Evolutionary conservation across 1,140 invertebrate genomes (phyloP), one percentile per base, ranked within the genome.

Genomic region (Acromyrmex echinatior): DNA sequence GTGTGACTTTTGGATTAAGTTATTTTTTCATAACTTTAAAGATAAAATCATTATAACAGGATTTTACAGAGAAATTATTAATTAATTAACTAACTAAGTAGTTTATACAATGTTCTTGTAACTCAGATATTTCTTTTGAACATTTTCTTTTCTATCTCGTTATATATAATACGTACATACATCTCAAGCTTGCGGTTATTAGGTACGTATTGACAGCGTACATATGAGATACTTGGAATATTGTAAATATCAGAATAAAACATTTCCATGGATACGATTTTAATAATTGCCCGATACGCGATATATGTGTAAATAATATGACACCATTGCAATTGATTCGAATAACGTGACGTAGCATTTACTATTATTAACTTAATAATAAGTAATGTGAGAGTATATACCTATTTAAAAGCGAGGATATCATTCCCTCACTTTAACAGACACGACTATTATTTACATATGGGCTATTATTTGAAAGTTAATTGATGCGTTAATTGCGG

Each of bases 231-330:
- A 7, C 35, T 39, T 39, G 7, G 7, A 21, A 53, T 12, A 56
- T 14, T 35, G 1, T 3, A 16, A 14, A 49, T 31, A 71, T n/a
- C 63, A 16, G 2, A 58, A 45, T 18, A 18, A 80, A 68, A 35
- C 49, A 25, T 51, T 25, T 80, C 68, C 28, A 5, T 39, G 49
- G 12, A 31, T 66, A 68, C 12, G 14, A 3, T 28, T 68, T 71
- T 60, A 28, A 56, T 81, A 81, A 81, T 58, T 58, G 18, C 51
- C 1, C 16, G 35, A 58, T n/a, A 58, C 45, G 0, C 9, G 16
- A 68, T 45, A n/a, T 31, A 21, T 10, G 1, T n/a, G 18, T 60
- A 73, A 60, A 84, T 63, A 62, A 74, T 62, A 84, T 25, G 12
- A 12, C 28, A 74, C 49, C 28, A 39, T 9, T 16, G n/a, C 16